A percentile compares a stretch with the other conserved stretches of the same genome.
phyloP scores from a whole-genome alignment of 2,797 vertebrate genomes.

The Bradypus variegatus region DNA sequence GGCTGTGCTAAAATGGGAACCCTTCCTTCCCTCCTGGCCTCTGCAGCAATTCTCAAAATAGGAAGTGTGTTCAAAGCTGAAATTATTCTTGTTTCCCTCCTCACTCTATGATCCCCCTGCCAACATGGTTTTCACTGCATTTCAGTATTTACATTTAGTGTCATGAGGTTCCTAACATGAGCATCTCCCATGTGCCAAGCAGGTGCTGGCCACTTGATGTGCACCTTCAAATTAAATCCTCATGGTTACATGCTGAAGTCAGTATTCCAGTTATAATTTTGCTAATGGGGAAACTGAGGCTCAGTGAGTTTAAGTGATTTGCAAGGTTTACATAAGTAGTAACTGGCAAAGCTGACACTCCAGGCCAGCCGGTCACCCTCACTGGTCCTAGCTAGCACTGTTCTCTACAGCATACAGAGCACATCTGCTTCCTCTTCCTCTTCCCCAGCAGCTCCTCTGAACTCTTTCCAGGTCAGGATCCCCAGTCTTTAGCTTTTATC shows the following conservation, averaged over 20 bases:
- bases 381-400: neutral
- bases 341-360: neutral
- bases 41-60: conserved; percentile 61
- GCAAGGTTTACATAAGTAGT: neutral
- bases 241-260: neutral
- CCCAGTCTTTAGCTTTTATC: neutral
- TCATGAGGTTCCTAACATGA: conserved; percentile 27
- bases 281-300: neutral
- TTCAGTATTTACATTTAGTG: conserved; percentile 42
- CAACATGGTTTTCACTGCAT: conserved; percentile 39
- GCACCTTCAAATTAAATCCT: neutral
- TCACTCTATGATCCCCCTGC: conserved; percentile 29
- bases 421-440: neutral
- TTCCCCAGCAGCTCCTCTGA: neutral
- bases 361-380: neutral
- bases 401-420: neutral
- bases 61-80: conserved; percentile 60
- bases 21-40: conserved; percentile 62
- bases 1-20: conserved; percentile 57
- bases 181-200: conserved; percentile 20
- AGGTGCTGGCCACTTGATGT: neutral
- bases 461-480: neutral
- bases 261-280: neutral
- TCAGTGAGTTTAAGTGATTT: neutral
- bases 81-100: conserved; percentile 62